Conservation (phyloP, 2,888 invertebrate genomes). For the Horisme vitalbata region DNA sequence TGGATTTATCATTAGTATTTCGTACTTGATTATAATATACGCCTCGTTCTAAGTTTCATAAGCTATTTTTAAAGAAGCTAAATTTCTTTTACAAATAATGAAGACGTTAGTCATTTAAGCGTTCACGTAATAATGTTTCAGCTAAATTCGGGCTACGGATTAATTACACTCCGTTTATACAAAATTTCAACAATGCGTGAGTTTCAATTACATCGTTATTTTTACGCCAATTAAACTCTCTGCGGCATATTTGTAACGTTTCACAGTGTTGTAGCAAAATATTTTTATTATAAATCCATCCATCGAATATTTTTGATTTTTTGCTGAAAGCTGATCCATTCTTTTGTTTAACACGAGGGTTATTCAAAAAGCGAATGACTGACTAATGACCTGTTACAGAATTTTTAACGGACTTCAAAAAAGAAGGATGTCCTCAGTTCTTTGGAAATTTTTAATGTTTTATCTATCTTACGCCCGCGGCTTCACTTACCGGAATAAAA, state of each 20-base stretch:
- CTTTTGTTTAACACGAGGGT: constrained; percentile 1
- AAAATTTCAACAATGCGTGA: constrained; percentile 47
- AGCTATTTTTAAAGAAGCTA: too few relatives aligned
- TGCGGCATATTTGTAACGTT: constrained; percentile 57
- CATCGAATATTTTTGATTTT: constrained; percentile 18
- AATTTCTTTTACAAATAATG: too few relatives aligned
- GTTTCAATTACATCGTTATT: constrained; percentile 74
- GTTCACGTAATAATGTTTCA: background rate
- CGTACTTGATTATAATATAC: too few relatives aligned
- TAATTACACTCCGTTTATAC: constrained; percentile 18
- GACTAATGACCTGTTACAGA: too few relatives aligned
- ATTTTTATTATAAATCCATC: constrained; percentile 30
- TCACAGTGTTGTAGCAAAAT: constrained; percentile 35
- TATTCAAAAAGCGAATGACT: constrained; percentile 4
- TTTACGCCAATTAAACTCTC: constrained; percentile 73
- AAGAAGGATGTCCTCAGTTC: too few relatives aligned
- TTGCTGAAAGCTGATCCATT: background rate
- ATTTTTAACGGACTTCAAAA: too few relatives aligned
- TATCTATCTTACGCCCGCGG: too few relatives aligned
- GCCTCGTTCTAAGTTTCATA: too few relatives aligned
- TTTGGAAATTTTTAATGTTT: too few relatives aligned
- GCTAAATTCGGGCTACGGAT: background rate
- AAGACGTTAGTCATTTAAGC: too few relatives aligned
- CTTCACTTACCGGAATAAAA: too few relatives aligned
- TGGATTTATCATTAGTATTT: too few relatives aligned